These are phyloP conservation scores for Pelosia muscerda DNA, from an alignment of 2,888 invertebrate species.

Conservation along the genomic window DNA sequence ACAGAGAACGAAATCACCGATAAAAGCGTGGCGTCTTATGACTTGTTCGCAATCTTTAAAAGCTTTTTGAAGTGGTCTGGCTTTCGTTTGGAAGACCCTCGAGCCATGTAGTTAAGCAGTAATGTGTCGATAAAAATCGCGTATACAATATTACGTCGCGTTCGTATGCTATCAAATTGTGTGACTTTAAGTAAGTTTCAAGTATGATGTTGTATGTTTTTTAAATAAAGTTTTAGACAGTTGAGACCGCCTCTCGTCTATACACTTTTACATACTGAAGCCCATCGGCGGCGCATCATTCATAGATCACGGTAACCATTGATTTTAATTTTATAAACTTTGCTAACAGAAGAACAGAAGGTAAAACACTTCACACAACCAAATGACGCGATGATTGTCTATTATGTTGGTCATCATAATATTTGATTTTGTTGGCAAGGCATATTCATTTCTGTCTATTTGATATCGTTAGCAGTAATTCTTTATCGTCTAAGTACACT, in stretches of 20 bases:
- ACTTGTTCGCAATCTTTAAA: background rate
- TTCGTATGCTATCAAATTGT: background rate
- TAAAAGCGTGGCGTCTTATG: background rate
- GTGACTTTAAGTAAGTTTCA: background rate
- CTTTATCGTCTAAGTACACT: too few species aligned
- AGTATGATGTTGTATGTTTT: background rate
- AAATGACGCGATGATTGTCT: too few species aligned
- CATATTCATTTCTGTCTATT: too few species aligned
- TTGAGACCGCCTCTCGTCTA: background rate
- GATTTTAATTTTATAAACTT: too few species aligned
- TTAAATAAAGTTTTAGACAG: background rate
- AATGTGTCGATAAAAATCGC: slow-evolving; percentile 3
- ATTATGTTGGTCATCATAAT: too few species aligned
- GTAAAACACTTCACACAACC: too few species aligned
- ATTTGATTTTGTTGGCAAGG: too few species aligned
- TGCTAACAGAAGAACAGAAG: too few species aligned
- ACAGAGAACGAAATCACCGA: slow-evolving; percentile 6
- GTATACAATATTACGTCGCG: background rate
- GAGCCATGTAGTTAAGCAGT: background rate
- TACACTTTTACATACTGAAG: too few species aligned
- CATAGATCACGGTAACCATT: too few species aligned
- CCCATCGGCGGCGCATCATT: too few species aligned
- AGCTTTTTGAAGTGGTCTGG: slow-evolving; percentile 6
- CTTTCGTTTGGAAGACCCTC: background rate
- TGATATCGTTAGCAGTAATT: too few species aligned